A percentile compares a stretch with the other conserved stretches of the same genome.
Evolutionary conservation across 2,797 vertebrate species (phyloP).

Genomic region (Hemibagrus guttatus): DNA sequence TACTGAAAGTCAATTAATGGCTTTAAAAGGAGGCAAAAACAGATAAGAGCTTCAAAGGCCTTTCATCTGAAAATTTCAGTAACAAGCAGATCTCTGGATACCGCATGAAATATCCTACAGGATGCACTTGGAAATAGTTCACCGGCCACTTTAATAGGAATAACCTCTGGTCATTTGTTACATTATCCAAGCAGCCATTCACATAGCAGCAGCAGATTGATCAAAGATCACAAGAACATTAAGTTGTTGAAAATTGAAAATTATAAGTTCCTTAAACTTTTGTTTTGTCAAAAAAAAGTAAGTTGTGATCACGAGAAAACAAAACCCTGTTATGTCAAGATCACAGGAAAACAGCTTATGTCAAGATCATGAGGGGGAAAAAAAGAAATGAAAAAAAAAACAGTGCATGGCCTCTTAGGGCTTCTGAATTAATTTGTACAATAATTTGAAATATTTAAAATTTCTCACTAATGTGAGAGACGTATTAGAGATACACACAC

Average conservation of each 20-base stretch:
- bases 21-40: constrained; percentile 42
- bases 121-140: not conserved
- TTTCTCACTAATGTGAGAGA: not conserved
- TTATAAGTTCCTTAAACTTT: too few relatives aligned
- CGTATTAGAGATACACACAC: too few relatives aligned
- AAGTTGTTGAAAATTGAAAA: too few relatives aligned
- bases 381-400: too few relatives aligned
- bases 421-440: not conserved
- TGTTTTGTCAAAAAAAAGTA: too few relatives aligned
- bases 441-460: not conserved
- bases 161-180: not conserved
- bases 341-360: too few relatives aligned
- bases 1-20: constrained; percentile 55
- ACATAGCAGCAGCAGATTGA: not conserved
- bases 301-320: too few relatives aligned
- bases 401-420: too few relatives aligned
- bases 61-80: constrained; percentile 40
- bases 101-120: not conserved
- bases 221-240: too few relatives aligned
- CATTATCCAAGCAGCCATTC: not conserved
- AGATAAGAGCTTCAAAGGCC: constrained; percentile 46
- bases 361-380: too few relatives aligned
- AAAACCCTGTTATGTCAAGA: too few relatives aligned
- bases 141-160: not conserved
- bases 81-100: constrained; percentile 13